These are phyloP conservation scores for Quadriops clusia DNA, from an alignment of 2,888 invertebrate species.

Conservation along the genomic window DNA sequence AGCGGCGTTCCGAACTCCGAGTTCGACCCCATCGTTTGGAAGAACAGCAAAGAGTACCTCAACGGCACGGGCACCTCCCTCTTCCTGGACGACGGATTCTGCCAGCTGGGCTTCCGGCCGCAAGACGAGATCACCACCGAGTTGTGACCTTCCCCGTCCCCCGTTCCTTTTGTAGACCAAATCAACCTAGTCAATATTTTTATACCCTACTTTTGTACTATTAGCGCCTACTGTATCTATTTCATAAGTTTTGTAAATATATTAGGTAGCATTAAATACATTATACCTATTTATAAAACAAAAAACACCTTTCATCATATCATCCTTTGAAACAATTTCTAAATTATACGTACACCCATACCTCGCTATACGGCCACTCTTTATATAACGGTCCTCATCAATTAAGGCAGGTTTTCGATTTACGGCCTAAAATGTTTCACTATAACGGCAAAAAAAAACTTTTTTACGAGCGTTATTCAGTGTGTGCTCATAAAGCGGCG, in stretches of 20 bases:
- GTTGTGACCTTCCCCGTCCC: slow-evolving; percentile 40
- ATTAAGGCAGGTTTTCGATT: slow-evolving; percentile 9
- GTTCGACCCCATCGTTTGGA: slow-evolving; percentile 39
- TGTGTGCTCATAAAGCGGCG: slow-evolving; percentile 11
- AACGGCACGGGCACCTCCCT: slow-evolving; percentile 44
- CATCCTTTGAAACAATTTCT: no score
- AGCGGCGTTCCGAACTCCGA: slow-evolving; percentile 36
- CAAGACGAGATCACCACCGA: slow-evolving; percentile 84
- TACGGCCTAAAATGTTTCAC: slow-evolving; percentile 9
- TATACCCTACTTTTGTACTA: slow-evolving; percentile 12
- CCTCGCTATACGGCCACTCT: no score
- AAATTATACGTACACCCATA: no score
- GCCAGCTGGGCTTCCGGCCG: slow-evolving; percentile 71
- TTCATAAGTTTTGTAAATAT: background rate
- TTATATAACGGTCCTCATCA: no score
- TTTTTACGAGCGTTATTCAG: slow-evolving; percentile 3
- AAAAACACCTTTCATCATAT: background rate
- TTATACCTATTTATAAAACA: background rate
- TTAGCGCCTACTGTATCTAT: background rate
- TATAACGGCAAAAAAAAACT: slow-evolving; percentile 9
- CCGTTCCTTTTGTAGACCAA: slow-evolving; percentile 11
- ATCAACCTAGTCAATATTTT: slow-evolving; percentile 16
- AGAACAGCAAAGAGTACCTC: slow-evolving; percentile 33
- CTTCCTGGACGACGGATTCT: slow-evolving; percentile 70
- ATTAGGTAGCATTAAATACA: slow-evolving; percentile 1